A percentile compares a stretch with the other conserved stretches of the same genome.
These are phyloP conservation scores for Itoplectis maculator DNA, from an alignment of 2,888 invertebrate genomes.

Conservation along the genomic window DNA sequence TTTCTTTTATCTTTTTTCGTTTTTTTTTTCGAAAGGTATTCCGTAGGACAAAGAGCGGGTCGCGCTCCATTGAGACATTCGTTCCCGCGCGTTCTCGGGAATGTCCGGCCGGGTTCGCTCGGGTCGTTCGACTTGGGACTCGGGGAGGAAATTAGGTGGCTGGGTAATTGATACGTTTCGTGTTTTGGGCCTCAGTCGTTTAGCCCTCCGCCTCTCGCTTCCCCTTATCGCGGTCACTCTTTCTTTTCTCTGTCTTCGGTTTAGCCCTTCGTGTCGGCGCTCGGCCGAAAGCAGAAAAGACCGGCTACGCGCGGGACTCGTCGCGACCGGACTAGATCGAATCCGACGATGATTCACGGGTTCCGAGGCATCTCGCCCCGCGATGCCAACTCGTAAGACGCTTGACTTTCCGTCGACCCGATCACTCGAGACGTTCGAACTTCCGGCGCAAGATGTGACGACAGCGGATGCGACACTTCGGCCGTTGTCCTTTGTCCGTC, in stretches of 20 bases:
- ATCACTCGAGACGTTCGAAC: too few relatives aligned
- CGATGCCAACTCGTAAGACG: slow-evolving; percentile 40
- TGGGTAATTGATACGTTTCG: not conserved
- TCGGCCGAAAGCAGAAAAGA: not conserved
- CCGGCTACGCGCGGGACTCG: too few relatives aligned
- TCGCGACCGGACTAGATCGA: not conserved
- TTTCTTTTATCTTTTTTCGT: slow-evolving; percentile 11
- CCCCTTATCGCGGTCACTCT: slow-evolving; percentile 16
- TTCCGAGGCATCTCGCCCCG: slow-evolving; percentile 14
- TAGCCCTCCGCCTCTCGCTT: not conserved
- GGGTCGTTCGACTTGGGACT: not conserved
- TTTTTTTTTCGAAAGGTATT: slow-evolving; percentile 31
- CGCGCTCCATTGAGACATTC: slow-evolving; percentile 1
- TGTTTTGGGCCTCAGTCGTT: slow-evolving; percentile 4
- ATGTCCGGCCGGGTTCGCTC: not conserved
- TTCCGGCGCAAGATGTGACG: slow-evolving; percentile 59
- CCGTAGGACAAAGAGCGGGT: slow-evolving; percentile 26
- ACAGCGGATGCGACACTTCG: slow-evolving; percentile 57
- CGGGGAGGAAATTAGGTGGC: too few relatives aligned
- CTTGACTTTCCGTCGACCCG: too few relatives aligned
- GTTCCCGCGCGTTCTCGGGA: not conserved
- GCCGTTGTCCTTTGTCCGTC: not conserved
- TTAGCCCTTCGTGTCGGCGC: too few relatives aligned
- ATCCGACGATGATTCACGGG: slow-evolving; percentile 39
- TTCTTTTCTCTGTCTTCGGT: too few relatives aligned